Conservation (phyloP, 2,888 invertebrate genomes). For the Eudasyphora cyanicolor region DNA sequence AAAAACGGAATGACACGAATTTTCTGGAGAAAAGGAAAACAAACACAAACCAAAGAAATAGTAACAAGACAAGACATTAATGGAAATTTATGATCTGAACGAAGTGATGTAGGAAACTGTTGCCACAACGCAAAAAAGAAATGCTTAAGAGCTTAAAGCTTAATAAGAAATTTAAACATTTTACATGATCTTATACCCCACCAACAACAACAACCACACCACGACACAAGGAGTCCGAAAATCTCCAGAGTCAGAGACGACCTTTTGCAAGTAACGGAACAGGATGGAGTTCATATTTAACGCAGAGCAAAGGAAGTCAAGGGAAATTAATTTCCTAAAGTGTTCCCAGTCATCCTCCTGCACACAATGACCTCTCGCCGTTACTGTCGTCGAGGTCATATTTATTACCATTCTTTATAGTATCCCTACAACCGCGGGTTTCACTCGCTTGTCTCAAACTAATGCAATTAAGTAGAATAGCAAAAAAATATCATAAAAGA, state of each 20-base stretch:
- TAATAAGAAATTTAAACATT: slow-evolving; percentile 9
- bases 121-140: slow-evolving; percentile 1
- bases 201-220: background rate
- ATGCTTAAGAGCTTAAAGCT: slow-evolving; percentile 1
- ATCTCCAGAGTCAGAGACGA: background rate
- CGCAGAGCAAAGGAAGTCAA: background rate
- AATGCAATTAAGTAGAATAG: slow-evolving; percentile 44
- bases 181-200: background rate
- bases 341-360: background rate
- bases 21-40: slow-evolving; percentile 12
- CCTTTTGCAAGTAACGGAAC: background rate
- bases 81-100: slow-evolving; percentile 47
- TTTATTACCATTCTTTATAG: background rate
- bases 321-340: background rate
- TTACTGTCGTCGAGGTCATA: background rate
- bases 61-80: slow-evolving; percentile 9
- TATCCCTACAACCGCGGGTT: no score
- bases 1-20: slow-evolving; percentile 22
- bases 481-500: slow-evolving; percentile 2
- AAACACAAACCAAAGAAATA: background rate
- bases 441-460: slow-evolving; percentile 25
- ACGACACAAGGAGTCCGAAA: background rate
- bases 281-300: no score
- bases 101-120: background rate
- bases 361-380: background rate